Percentiles rank a stretch among this genome's conserved stretches.
These are phyloP conservation scores for Scleropages formosus DNA, from an alignment of 2,797 vertebrate genomes.

Conservation along the genomic window DNA sequence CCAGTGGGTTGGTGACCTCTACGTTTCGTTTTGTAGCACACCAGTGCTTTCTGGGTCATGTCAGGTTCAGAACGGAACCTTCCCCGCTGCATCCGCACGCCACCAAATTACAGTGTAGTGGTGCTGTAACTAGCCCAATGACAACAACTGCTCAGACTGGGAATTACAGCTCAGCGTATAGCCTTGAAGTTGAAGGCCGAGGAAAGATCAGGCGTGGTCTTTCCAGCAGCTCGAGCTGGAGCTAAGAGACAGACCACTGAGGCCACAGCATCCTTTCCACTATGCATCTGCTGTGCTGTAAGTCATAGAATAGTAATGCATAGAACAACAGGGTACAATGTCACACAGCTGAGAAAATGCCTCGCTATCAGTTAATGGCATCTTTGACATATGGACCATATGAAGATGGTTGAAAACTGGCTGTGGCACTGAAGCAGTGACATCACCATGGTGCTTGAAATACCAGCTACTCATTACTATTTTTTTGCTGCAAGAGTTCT, in stretches of 20 bases:
- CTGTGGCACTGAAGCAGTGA: neutral
- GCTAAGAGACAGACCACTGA: neutral
- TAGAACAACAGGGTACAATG: no score
- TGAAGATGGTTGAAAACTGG: no score
- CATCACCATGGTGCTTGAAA: neutral
- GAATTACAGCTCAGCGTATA: conserved; percentile 31
- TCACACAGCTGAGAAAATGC: no score
- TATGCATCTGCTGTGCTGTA: no score
- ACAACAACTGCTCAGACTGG: conserved; percentile 26
- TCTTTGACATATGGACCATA: no score
- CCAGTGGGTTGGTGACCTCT: conserved; percentile 43
- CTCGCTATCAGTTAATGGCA: no score
- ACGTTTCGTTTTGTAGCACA: conserved; percentile 8
- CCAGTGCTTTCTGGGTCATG: conserved; percentile 27
- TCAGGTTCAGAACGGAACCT: conserved; percentile 2
- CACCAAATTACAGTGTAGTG: conserved; percentile 48
- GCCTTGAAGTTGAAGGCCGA: neutral
- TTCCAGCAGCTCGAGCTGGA: neutral
- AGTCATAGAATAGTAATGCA: no score
- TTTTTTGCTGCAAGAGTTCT: neutral
- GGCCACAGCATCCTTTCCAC: no score
- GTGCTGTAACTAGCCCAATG: conserved; percentile 26
- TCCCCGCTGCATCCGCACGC: conserved; percentile 20
- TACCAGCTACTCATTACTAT: neutral
- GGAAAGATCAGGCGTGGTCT: neutral